phyloP scores from a whole-genome alignment of 2,113 vertebrate genomes.

The Ochotona curzoniae region DNA sequence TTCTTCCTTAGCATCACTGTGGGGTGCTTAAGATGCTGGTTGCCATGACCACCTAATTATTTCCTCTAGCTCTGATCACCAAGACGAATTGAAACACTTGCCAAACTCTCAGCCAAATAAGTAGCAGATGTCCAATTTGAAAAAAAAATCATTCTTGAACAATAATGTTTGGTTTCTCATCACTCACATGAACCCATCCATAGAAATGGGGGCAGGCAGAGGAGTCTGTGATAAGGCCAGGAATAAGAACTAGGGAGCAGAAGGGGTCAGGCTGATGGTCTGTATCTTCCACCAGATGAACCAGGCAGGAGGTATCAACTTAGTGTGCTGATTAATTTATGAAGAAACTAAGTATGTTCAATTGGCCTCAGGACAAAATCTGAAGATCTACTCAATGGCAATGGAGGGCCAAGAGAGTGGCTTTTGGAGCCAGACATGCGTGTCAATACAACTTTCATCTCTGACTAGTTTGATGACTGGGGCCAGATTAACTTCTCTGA shows the following conservation, averaged over 20 bases:
- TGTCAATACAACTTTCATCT: background rate
- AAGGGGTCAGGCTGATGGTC: background rate
- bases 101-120: constrained; percentile 80
- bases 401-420: background rate
- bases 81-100: constrained; percentile 75
- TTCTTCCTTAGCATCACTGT: background rate
- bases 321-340: background rate
- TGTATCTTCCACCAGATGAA: background rate
- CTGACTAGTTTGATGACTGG: background rate
- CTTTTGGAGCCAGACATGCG: background rate
- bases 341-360: background rate
- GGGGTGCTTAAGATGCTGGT: constrained; percentile 64
- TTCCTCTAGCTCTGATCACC: constrained; percentile 80
- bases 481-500: background rate
- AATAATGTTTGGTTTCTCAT: constrained; percentile 66
- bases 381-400: background rate
- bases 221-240: background rate
- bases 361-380: background rate
- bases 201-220: background rate
- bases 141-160: constrained; percentile 54
- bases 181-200: background rate
- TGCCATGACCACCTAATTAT: constrained; percentile 82
- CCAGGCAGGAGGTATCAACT: accelerated
- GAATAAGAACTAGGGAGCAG: background rate
- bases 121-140: constrained; percentile 80